Conservation (phyloP, 2,797 vertebrate species). For the Tapirus indicus region DNA sequence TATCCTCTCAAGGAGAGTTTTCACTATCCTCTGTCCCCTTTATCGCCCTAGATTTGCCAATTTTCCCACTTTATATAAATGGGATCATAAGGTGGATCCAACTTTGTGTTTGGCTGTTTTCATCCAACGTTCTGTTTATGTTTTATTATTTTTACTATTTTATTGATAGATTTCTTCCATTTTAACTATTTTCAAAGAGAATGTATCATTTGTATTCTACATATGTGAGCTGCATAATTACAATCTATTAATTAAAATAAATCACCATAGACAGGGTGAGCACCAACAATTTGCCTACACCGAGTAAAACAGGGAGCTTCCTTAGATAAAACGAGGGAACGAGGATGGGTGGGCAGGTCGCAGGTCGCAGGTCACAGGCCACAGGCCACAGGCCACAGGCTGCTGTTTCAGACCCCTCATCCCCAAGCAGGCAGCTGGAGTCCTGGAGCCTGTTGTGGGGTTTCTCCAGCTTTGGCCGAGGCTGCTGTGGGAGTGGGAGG, state of each 20-base stretch:
- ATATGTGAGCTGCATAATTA: background rate
- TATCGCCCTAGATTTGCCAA: background rate
- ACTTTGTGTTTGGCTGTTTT: background rate
- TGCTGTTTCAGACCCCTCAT: background rate
- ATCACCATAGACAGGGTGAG: too few species aligned
- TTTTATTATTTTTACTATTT: background rate
- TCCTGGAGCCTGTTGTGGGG: background rate
- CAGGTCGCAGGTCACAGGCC: background rate
- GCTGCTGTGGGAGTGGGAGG: background rate
- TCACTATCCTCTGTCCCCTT: background rate
- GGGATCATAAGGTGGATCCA: background rate
- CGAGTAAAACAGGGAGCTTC: background rate
- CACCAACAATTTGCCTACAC: background rate
- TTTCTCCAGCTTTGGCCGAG: background rate
- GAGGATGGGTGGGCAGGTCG: background rate
- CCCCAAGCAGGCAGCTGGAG: background rate
- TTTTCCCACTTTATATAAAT: background rate
- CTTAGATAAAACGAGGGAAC: background rate
- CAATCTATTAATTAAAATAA: background rate
- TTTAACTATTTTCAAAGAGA: constrained; percentile 13
- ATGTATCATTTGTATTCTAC: background rate
- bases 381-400: background rate
- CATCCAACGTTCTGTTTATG: background rate
- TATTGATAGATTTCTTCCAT: background rate
- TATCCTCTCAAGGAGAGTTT: too few species aligned